These are phyloP conservation scores for Alcedo quadribrachys DNA, from an alignment of 2,797 vertebrate genomes.

Conservation along the genomic window DNA sequence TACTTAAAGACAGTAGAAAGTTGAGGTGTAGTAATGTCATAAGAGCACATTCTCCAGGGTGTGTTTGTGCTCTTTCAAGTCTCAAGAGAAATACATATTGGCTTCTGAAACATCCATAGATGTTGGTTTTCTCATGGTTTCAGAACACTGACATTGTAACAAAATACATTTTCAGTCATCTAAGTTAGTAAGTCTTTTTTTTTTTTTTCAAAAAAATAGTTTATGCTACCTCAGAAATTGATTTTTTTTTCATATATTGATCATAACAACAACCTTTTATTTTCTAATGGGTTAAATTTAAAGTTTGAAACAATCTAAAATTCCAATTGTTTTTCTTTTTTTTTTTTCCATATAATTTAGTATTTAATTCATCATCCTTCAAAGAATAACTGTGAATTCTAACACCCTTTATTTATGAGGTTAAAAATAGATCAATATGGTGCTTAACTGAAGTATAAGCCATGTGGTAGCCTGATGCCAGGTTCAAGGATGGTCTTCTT, in stretches of 20 bases:
- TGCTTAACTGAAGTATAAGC: neutral
- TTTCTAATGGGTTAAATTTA: neutral
- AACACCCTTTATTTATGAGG: neutral
- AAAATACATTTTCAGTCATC: neutral
- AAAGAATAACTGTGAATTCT: neutral
- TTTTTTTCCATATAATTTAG: neutral
- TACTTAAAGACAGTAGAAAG: neutral
- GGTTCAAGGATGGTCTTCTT: neutral
- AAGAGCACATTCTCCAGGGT: neutral
- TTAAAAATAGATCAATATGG: constrained; percentile 27
- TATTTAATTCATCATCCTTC: neutral
- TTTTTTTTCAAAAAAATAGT: neutral
- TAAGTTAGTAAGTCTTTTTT: neutral
- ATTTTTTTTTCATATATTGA: neutral
- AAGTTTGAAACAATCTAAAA: neutral
- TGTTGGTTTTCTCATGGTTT: neutral
- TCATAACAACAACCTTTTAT: neutral
- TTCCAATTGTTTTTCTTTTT: neutral
- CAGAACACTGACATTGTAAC: neutral
- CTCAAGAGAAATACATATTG: neutral
- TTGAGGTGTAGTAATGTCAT: neutral
- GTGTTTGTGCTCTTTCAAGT: neutral
- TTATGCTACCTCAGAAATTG: accelerated
- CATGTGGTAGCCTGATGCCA: neutral
- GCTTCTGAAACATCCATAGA: neutral